A percentile compares a stretch with the other conserved stretches of the same genome.
These are phyloP conservation scores for Aulostomus chinensis DNA, from an alignment of 2,797 vertebrate genomes.

Conservation along the genomic window DNA sequence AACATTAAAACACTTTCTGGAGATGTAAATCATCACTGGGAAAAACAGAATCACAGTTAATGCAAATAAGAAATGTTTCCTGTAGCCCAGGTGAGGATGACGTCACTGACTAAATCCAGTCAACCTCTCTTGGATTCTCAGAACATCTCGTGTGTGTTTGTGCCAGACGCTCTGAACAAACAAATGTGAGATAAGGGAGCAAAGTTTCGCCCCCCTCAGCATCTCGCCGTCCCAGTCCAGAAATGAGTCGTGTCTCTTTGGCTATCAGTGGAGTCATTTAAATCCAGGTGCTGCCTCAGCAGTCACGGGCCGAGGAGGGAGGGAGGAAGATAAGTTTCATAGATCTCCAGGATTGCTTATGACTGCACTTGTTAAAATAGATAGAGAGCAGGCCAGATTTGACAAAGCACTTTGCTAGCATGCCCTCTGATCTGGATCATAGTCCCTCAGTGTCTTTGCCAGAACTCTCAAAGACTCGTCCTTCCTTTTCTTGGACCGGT, in stretches of 20 bases:
- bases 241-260: slow-evolving; percentile 26
- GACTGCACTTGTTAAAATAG: slow-evolving; percentile 64
- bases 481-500: too few relatives aligned
- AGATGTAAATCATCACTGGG: too few relatives aligned
- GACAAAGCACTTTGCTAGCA: slow-evolving; percentile 33
- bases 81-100: too few relatives aligned
- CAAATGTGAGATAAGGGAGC: slow-evolving; percentile 1
- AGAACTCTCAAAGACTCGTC: too few relatives aligned
- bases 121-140: too few relatives aligned
- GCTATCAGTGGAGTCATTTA: slow-evolving; percentile 47
- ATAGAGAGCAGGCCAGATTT: slow-evolving; percentile 42
- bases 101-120: too few relatives aligned
- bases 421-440: slow-evolving; percentile 27
- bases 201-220: slow-evolving; percentile 7
- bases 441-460: too few relatives aligned
- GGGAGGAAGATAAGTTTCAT: slow-evolving; percentile 39
- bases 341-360: slow-evolving; percentile 64
- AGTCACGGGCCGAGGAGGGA: slow-evolving; percentile 15
- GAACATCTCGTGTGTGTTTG: too few relatives aligned
- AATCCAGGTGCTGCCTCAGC: slow-evolving; percentile 67
- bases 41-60: too few relatives aligned
- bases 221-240: slow-evolving; percentile 11
- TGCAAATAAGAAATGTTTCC: too few relatives aligned
- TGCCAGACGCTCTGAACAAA: too few relatives aligned
- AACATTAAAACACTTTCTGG: too few relatives aligned